phyloP scores from a whole-genome alignment of 1,140 invertebrate genomes.

The Asbolus verrucosus region DNA sequence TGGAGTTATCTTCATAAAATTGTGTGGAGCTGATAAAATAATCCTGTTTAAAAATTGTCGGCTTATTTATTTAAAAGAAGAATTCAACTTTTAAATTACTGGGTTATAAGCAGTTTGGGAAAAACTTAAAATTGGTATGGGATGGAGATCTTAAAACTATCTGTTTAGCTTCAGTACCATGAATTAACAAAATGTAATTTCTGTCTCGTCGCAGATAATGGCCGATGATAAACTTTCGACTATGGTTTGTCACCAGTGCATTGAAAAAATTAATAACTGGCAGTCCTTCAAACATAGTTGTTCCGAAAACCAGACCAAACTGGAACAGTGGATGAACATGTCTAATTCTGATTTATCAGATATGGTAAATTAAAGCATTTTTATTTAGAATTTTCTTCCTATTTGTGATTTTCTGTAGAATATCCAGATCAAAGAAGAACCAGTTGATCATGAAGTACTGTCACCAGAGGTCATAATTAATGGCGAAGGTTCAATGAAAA shows the following conservation, averaged over 20 bases:
- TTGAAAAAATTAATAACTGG: conserved; percentile 70
- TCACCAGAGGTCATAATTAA: conserved; percentile 39
- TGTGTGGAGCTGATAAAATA: too few relatives aligned
- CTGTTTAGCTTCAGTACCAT: too few relatives aligned
- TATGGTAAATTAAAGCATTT: conserved; percentile 48
- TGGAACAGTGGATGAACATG: conserved; percentile 65
- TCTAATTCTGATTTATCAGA: conserved; percentile 44
- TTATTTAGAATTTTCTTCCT: background rate
- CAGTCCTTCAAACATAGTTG: conserved; percentile 69
- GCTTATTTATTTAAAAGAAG: too few relatives aligned
- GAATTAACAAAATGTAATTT: too few relatives aligned
- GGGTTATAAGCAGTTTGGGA: too few relatives aligned
- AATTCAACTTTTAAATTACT: too few relatives aligned
- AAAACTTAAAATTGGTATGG: too few relatives aligned
- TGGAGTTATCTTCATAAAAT: too few relatives aligned
- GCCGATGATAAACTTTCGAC: conserved; percentile 69
- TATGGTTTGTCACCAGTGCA: conserved; percentile 70
- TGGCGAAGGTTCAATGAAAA: conserved; percentile 42
- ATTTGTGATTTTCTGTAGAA: conserved; percentile 46
- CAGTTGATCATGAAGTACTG: conserved; percentile 44
- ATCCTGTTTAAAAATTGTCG: too few relatives aligned
- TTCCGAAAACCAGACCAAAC: conserved; percentile 69
- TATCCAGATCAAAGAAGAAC: conserved; percentile 58
- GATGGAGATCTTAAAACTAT: too few relatives aligned
- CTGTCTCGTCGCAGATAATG: conserved; percentile 67